These are phyloP conservation scores for Tribolium freemani DNA, from an alignment of 2,888 invertebrate species.

Conservation along the genomic window DNA sequence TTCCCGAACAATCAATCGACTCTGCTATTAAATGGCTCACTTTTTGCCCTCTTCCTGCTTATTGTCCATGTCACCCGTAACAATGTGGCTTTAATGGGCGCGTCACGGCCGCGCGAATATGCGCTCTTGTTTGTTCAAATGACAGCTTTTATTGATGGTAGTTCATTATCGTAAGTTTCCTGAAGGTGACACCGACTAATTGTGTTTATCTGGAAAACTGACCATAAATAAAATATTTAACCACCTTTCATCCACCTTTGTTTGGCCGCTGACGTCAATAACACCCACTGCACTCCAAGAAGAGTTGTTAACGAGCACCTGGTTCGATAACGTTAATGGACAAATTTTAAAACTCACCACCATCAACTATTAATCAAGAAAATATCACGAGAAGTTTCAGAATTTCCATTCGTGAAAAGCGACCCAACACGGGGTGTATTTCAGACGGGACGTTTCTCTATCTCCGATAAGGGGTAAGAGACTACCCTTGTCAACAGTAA, in stretches of 20 bases:
- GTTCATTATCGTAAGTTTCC: conserved; percentile 53
- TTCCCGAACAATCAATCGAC: neutral
- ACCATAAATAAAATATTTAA: conserved; percentile 52
- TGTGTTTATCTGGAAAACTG: conserved; percentile 54
- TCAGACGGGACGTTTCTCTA: conserved; percentile 54
- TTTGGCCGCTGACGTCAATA: conserved; percentile 28
- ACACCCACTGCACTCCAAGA: neutral
- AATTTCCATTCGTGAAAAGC: conserved; percentile 51
- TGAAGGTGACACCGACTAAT: conserved; percentile 55
- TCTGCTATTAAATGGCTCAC: conserved; percentile 25
- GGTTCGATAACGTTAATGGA: neutral
- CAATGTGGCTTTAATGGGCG: conserved; percentile 42
- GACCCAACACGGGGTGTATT: conserved; percentile 40
- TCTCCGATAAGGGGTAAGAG: conserved; percentile 58
- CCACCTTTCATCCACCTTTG: conserved; percentile 41
- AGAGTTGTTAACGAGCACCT: too few relatives aligned
- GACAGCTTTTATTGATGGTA: conserved; percentile 54
- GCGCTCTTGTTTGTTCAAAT: conserved; percentile 51
- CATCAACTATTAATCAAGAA: neutral
- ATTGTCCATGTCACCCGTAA: conserved; percentile 42
- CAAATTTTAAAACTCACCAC: neutral
- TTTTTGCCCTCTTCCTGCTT: conserved; percentile 37
- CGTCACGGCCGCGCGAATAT: conserved; percentile 47
- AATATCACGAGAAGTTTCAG: conserved; percentile 44
- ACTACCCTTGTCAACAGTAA: conserved; percentile 58